Conservation (phyloP, 2,888 invertebrate species). For the Alloscopus bannaensis region DNA sequence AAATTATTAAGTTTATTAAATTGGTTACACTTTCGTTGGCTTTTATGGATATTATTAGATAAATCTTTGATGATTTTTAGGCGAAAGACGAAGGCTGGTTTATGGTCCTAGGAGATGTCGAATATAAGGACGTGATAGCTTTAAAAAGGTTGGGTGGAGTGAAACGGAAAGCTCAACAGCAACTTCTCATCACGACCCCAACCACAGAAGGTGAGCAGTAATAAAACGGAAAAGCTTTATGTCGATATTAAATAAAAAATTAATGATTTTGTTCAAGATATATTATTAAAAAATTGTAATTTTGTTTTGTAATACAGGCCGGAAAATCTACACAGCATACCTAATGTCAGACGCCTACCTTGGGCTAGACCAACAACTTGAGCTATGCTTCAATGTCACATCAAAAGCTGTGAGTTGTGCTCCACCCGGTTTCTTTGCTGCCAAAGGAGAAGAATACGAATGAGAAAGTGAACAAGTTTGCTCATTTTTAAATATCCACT, state of each 20-base stretch:
- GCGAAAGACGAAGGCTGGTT: slow-evolving; percentile 97
- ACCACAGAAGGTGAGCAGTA: slow-evolving; percentile 52
- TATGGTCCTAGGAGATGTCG: slow-evolving; percentile 86
- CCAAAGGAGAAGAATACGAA: slow-evolving; percentile 36
- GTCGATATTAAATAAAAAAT: too few species aligned
- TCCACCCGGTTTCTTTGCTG: slow-evolving; percentile 64
- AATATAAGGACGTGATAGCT: slow-evolving; percentile 85
- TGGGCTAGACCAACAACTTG: slow-evolving; percentile 94
- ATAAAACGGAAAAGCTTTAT: not conserved
- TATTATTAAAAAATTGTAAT: not conserved
- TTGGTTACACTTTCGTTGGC: too few species aligned
- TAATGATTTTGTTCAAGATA: not conserved
- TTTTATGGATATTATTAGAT: not conserved
- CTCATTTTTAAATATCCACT: not conserved
- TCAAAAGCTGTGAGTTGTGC: slow-evolving; percentile 26
- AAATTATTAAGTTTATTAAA: slow-evolving; percentile 1
- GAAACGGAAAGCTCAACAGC: slow-evolving; percentile 72
- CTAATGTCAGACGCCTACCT: slow-evolving; percentile 94
- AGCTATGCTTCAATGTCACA: slow-evolving; percentile 77
- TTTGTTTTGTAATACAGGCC: slow-evolving; percentile 77
- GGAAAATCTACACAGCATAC: slow-evolving; percentile 86
- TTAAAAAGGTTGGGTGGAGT: slow-evolving; percentile 84
- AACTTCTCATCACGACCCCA: slow-evolving; percentile 67
- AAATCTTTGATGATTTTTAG: slow-evolving; percentile 41
- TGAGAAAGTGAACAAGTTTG: too few species aligned